These are phyloP conservation scores for Notodonta ziczac DNA, from an alignment of 2,888 invertebrate genomes.

Conservation along the genomic window DNA sequence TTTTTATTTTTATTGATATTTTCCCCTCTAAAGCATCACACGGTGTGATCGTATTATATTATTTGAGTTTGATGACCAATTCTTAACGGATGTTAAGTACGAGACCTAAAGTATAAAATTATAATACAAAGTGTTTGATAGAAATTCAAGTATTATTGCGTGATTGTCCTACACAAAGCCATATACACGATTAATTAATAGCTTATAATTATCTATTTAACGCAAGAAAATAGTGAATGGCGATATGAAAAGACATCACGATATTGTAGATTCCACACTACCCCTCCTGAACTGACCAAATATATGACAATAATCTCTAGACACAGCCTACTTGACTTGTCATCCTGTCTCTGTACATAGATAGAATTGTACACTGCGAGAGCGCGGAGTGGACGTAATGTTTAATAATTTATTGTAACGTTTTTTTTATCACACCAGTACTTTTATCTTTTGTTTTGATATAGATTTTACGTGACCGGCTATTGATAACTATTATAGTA, in stretches of 20 bases:
- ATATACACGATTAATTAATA: constrained; percentile 39
- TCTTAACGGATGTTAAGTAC: constrained; percentile 53
- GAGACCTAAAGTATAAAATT: constrained; percentile 56
- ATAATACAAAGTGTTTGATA: constrained; percentile 50
- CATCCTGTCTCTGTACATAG: constrained; percentile 60
- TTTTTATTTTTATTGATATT: constrained; percentile 65
- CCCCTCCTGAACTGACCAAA: constrained; percentile 76
- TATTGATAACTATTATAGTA: too few species aligned
- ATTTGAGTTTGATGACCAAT: constrained; percentile 64
- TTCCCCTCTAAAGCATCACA: constrained; percentile 75
- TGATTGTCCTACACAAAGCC: constrained; percentile 43
- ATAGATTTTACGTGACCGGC: constrained; percentile 1
- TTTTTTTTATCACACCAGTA: constrained; percentile 6
- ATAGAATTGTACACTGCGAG: constrained; percentile 43
- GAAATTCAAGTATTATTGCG: constrained; percentile 50
- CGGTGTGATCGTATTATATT: constrained; percentile 66
- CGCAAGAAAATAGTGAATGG: constrained; percentile 41
- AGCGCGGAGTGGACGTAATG: constrained; percentile 39
- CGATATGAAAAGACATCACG: constrained; percentile 37
- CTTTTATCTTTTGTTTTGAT: background rate
- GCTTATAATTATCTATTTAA: constrained; percentile 46
- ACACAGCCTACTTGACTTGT: constrained; percentile 70
- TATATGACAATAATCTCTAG: constrained; percentile 82
- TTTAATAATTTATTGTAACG: constrained; percentile 23
- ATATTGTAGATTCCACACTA: constrained; percentile 53